Percentiles rank a stretch among this genome's conserved stretches.
These are phyloP conservation scores for Hippocampus zosterae DNA, from an alignment of 2,113 vertebrate species.

Conservation along the genomic window DNA sequence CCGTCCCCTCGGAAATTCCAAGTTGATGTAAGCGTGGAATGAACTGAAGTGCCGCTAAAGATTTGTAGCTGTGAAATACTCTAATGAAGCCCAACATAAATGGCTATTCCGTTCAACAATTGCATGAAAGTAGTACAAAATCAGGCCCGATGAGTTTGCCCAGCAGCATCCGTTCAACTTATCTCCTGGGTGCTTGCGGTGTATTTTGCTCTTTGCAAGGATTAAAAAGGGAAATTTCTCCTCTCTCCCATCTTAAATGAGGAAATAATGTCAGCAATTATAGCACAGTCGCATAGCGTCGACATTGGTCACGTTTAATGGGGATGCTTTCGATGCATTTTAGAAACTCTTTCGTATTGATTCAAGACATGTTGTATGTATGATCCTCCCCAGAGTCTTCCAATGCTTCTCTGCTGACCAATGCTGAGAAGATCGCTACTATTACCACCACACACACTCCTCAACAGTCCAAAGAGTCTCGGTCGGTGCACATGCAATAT, in stretches of 20 bases:
- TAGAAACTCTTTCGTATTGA: background rate
- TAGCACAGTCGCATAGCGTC: conserved; percentile 16
- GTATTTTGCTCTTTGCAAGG: conserved; percentile 5
- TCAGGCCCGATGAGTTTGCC: conserved; percentile 10
- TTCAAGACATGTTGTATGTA: background rate
- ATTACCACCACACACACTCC: conserved; percentile 95
- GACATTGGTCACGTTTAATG: background rate
- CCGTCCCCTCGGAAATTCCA: no score
- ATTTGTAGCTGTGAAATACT: no score
- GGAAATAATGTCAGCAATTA: conserved; percentile 11
- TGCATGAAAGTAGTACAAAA: no score
- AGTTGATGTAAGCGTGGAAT: no score
- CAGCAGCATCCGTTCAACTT: conserved; percentile 4
- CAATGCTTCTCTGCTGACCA: conserved; percentile 92
- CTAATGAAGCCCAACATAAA: no score
- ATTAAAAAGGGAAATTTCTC: conserved; percentile 24
- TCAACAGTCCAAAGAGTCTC: conserved; percentile 77
- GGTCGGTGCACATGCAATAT: conserved; percentile 67
- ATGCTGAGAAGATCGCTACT: conserved; percentile 96
- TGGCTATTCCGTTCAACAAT: no score
- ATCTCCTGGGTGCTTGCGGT: conserved; percentile 1
- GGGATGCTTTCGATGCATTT: background rate
- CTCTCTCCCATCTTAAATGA: conserved; percentile 25
- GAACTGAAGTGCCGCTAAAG: no score
- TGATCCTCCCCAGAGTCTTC: conserved; percentile 80